These are phyloP conservation scores for Nettapus auritus DNA, from an alignment of 2,113 vertebrate species.

Conservation along the genomic window DNA sequence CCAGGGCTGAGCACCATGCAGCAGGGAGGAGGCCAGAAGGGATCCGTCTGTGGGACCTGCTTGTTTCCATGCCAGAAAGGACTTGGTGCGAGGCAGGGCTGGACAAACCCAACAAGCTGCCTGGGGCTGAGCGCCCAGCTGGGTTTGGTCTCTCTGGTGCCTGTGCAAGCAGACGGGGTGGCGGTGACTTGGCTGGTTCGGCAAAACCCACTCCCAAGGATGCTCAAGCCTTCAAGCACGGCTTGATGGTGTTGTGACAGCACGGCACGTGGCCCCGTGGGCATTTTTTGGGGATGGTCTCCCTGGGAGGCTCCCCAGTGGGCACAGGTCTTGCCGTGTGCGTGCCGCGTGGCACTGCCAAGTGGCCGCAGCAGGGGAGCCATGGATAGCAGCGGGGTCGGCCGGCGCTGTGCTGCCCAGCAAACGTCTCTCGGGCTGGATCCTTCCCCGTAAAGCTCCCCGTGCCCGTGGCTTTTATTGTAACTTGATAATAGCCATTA, in stretches of 20 bases:
- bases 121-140: accelerated
- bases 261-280: accelerated
- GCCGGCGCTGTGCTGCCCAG: background rate
- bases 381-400: background rate
- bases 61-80: background rate
- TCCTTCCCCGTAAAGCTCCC: background rate
- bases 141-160: background rate
- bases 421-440: background rate
- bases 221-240: accelerated
- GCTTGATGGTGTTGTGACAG: accelerated
- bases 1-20: background rate
- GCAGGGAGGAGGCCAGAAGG: accelerated
- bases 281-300: background rate
- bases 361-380: background rate
- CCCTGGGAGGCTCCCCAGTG: background rate
- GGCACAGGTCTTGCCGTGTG: background rate
- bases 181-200: accelerated
- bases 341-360: background rate
- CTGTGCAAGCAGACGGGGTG: no score
- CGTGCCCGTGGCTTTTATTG: background rate
- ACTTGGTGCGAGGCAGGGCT: background rate
- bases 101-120: accelerated
- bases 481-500: slow-evolving; percentile 13
- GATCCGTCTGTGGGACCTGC: background rate
- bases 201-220: background rate